These are phyloP conservation scores for Avahi laniger DNA, from an alignment of 2,797 vertebrate species.

Conservation along the genomic window DNA sequence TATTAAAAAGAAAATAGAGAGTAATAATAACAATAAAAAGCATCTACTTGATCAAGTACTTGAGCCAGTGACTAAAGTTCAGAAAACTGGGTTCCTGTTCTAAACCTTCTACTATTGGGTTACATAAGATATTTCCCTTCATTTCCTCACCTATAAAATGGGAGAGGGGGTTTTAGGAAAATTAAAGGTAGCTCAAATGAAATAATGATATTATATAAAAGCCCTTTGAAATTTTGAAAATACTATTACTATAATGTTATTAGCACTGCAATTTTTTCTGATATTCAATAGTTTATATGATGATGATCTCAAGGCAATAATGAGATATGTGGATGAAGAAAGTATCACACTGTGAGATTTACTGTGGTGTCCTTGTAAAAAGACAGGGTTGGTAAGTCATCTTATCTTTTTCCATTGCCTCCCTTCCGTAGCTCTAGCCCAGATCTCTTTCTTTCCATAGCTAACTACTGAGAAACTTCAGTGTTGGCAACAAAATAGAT, in stretches of 20 bases:
- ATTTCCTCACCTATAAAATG: background rate
- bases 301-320: background rate
- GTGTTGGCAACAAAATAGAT: constrained; percentile 47
- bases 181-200: background rate
- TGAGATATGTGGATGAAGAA: background rate
- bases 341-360: background rate
- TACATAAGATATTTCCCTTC: background rate
- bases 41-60: background rate
- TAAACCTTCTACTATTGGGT: background rate
- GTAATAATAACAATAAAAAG: background rate
- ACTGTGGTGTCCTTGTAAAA: background rate
- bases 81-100: background rate
- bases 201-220: background rate
- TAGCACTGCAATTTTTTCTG: background rate
- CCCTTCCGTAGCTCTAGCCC: constrained; percentile 3
- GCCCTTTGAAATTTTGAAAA: background rate
- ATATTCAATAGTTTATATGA: background rate
- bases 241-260: background rate
- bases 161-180: background rate
- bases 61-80: background rate
- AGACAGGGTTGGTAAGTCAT: background rate
- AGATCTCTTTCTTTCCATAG: constrained; percentile 47
- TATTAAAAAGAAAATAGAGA: background rate
- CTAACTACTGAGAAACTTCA: constrained; percentile 45
- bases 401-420: constrained; percentile 61